Evolutionary conservation across 2,113 vertebrate species (phyloP).

Genomic region (Hemiprocne comata): DNA sequence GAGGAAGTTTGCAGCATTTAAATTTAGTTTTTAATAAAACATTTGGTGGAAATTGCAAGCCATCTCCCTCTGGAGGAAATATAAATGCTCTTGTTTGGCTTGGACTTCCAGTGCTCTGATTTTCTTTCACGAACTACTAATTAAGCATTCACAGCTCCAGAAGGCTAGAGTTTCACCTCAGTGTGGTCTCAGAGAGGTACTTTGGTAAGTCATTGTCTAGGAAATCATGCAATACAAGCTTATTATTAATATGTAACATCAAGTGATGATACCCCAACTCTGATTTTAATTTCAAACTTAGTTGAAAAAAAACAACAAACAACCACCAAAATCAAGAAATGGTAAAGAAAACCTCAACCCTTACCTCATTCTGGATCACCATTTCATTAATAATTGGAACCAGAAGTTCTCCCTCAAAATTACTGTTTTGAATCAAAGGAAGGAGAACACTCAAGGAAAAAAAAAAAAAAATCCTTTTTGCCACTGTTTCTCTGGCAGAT

Average conservation of each 20-base stretch:
- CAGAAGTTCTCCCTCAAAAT: background rate
- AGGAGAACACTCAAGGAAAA: background rate
- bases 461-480: background rate
- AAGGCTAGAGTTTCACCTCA: conserved; percentile 6
- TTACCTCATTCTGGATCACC: background rate
- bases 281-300: conserved; percentile 22
- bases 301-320: background rate
- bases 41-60: conserved; percentile 8
- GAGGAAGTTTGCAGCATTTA: conserved; percentile 56
- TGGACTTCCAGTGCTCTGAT: conserved; percentile 13
- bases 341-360: background rate
- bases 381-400: background rate
- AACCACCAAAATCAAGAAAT: background rate
- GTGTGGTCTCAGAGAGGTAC: background rate
- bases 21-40: conserved; percentile 61
- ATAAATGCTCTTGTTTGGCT: background rate
- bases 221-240: background rate
- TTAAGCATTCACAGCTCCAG: conserved; percentile 30
- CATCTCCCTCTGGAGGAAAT: background rate
- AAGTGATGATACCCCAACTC: background rate
- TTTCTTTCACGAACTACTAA: conserved; percentile 48
- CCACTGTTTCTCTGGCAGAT: background rate
- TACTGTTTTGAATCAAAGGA: conserved; percentile 8
- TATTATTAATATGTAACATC: background rate
- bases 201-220: conserved; percentile 28